These are phyloP conservation scores for Trichopria drosophilae DNA, from an alignment of 2,888 invertebrate genomes.

Conservation along the genomic window DNA sequence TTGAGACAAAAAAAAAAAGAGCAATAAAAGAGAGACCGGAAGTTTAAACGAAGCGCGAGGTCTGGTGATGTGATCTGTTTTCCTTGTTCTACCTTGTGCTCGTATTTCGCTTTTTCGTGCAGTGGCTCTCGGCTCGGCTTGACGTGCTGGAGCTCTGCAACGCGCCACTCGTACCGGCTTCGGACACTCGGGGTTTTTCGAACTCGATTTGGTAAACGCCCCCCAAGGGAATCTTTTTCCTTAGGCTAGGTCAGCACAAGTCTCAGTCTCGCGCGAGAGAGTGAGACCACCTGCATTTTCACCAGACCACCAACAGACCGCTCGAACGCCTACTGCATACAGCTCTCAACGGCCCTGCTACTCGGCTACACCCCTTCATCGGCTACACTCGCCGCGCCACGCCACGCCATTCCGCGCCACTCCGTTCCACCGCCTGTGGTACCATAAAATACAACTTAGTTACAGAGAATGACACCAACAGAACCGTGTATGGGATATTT, in stretches of 20 bases:
- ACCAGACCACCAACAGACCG: conserved; percentile 52
- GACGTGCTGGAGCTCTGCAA: no score
- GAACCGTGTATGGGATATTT: conserved; percentile 42
- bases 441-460: conserved; percentile 59
- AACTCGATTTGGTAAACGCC: no score
- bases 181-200: no score
- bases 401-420: conserved; percentile 57
- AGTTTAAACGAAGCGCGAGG: conserved; percentile 32
- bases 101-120: conserved; percentile 18
- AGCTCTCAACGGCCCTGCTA: conserved; percentile 56
- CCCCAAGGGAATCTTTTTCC: no score
- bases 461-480: conserved; percentile 45
- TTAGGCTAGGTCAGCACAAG: no score
- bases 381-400: conserved; percentile 56
- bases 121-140: conserved; percentile 30
- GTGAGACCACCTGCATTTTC: conserved; percentile 34
- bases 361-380: conserved; percentile 57
- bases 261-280: conserved; percentile 41
- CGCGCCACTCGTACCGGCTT: no score
- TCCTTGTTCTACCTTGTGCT: conserved; percentile 28
- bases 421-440: conserved; percentile 59
- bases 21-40: conserved; percentile 3
- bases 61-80: conserved; percentile 41
- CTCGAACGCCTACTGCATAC: conserved; percentile 55
- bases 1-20: no score